Percentiles rank a stretch among this genome's conserved stretches.
These are phyloP conservation scores for Oxystoma pomonae DNA, from an alignment of 2,888 invertebrate species.

Conservation along the genomic window DNA sequence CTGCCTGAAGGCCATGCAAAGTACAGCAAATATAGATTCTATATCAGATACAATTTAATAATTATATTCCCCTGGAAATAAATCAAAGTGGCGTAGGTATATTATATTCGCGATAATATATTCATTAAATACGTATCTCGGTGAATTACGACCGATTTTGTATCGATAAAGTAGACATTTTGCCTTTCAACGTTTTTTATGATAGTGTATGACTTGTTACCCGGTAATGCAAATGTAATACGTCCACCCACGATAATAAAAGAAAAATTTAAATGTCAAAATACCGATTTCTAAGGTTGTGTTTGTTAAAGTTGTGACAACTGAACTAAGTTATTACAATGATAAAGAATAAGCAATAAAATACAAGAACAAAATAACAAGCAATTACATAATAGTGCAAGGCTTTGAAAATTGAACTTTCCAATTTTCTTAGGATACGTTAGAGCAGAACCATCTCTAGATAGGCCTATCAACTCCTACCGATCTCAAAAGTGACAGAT, in stretches of 20 bases:
- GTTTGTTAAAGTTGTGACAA: background rate
- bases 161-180: background rate
- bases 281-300: background rate
- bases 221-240: background rate
- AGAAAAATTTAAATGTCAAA: background rate
- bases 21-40: slow-evolving; percentile 7
- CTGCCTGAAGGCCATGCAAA: background rate
- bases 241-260: background rate
- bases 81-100: background rate
- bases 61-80: background rate
- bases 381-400: too few relatives aligned
- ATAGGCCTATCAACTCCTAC: too few relatives aligned
- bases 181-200: background rate
- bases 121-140: slow-evolving; percentile 20
- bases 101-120: slow-evolving; percentile 15
- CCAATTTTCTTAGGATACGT: too few relatives aligned
- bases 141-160: slow-evolving; percentile 7
- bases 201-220: background rate
- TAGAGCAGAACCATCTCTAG: too few relatives aligned
- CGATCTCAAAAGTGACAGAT: too few relatives aligned
- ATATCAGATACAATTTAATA: background rate
- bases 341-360: background rate
- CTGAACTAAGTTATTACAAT: background rate
- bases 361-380: too few relatives aligned
- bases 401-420: too few relatives aligned